Evolutionary conservation across 2,888 invertebrate genomes (phyloP).

Genomic region (Aricia artaxerxes): DNA sequence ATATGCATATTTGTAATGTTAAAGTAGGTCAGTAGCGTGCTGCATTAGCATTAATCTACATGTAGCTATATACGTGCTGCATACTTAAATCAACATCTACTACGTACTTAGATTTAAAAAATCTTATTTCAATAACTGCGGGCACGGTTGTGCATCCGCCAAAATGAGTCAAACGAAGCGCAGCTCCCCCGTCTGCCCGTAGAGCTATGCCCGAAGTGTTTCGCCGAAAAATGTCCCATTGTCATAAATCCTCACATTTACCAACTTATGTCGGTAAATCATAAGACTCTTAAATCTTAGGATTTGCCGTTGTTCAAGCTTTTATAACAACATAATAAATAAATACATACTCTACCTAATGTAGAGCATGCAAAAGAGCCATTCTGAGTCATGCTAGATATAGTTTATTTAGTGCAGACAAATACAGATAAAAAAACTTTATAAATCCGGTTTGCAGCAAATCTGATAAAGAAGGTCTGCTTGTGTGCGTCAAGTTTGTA

Average conservation of each 20-base stretch:
- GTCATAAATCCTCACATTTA: neutral
- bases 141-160: neutral
- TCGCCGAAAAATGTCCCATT: neutral
- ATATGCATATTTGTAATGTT: neutral
- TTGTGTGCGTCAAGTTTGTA: neutral
- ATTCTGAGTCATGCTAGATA: neutral
- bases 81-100: neutral
- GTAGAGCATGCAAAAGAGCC: neutral
- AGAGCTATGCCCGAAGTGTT: neutral
- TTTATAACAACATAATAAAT: neutral
- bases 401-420: neutral
- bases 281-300: too few relatives aligned
- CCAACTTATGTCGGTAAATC: neutral
- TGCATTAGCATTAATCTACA: constrained; percentile 6
- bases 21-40: constrained; percentile 19
- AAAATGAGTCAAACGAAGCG: neutral
- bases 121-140: neutral
- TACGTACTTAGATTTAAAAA: too few relatives aligned
- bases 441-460: constrained; percentile 4
- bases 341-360: neutral
- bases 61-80: neutral
- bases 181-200: neutral
- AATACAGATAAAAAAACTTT: neutral
- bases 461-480: neutral
- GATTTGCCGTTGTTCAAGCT: too few relatives aligned